Base-by-base conservation (phyloP, 2,113 vertebrate genomes). In the Penelope pileata region DNA sequence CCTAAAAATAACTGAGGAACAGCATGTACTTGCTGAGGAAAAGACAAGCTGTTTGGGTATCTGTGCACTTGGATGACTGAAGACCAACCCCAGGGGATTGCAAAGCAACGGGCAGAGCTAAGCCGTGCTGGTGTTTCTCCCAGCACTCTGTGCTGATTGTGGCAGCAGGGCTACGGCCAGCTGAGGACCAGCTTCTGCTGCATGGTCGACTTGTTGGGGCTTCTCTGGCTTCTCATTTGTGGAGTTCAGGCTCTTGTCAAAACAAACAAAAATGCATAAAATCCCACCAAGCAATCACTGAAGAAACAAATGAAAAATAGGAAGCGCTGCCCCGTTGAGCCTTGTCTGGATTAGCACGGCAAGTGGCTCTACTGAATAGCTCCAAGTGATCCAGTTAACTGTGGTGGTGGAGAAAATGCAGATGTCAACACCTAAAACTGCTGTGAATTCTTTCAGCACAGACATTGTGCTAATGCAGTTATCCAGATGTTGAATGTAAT, bases 101-200 rank as follows among this genome's bases (percentile, higher is more conserved):
- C 9, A 12, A n/a, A 48, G 76, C 30, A 4, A 0, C 1, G 48
- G 0, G 5, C 67, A 59, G 53, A 76, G 54, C 40, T n/a, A 9
- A 22, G 21, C 40, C 16, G 8, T 6, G 19, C 13, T 16, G 16
- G 3, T 30, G 59, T 16, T 21, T 86, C 43, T 58, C 32, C 43
- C 38, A 43, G 47, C 0, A 2, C 32, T 23, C 26, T 18, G 56
- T 15, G 4, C 42, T 3, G 26, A 2, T 34, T 2, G 2, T 0
- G 1, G n/a, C 56, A 59, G 68, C n/a, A 36, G 43, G 16, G 26
- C 4, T 62, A n/a, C 27, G 48, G 12, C 6, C 47, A 22, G 8
- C 51, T 54, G 42, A 34, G 29, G n/a, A 9, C 15, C 14, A 1
- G 16, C 12, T 88, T 45, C 47, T 81, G n/a, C 10, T 45, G 12